A percentile compares a stretch with the other conserved stretches of the same genome.
phyloP scores from a whole-genome alignment of 2,113 vertebrate genomes.

The Carlito syrichta region DNA sequence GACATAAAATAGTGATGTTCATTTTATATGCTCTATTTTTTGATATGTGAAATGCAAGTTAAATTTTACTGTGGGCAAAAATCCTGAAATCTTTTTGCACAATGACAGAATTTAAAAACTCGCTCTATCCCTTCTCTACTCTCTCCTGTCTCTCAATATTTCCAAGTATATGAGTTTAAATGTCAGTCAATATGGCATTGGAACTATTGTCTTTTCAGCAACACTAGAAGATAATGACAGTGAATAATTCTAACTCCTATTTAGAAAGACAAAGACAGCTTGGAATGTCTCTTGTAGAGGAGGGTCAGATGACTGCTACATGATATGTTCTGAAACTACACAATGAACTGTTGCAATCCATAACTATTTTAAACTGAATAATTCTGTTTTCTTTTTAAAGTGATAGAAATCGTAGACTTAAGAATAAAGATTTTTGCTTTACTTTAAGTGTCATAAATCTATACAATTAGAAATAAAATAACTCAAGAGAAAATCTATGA shows the following conservation, averaged over 20 bases:
- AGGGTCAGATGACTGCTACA: background rate
- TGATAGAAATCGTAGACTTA: background rate
- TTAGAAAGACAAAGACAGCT: background rate
- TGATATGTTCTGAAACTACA: background rate
- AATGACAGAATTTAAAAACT: background rate
- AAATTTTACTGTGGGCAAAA: background rate
- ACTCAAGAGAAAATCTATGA: background rate
- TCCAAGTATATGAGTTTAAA: background rate
- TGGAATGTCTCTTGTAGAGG: background rate
- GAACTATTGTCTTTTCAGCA: background rate
- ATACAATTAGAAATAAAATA: background rate
- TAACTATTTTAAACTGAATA: background rate
- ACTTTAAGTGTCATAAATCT: constrained; percentile 29
- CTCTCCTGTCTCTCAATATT: background rate
- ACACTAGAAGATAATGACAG: background rate
- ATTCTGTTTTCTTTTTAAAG: background rate
- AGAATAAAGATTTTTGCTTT: background rate
- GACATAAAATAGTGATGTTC: background rate
- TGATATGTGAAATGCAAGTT: background rate
- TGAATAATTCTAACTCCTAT: background rate
- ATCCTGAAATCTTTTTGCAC: background rate
- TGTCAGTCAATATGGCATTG: background rate
- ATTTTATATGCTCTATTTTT: background rate
- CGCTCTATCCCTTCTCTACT: background rate
- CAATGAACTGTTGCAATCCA: background rate